These are phyloP conservation scores for Lucilia cuprina DNA, from an alignment of 1,140 invertebrate genomes.

Conservation along the genomic window DNA sequence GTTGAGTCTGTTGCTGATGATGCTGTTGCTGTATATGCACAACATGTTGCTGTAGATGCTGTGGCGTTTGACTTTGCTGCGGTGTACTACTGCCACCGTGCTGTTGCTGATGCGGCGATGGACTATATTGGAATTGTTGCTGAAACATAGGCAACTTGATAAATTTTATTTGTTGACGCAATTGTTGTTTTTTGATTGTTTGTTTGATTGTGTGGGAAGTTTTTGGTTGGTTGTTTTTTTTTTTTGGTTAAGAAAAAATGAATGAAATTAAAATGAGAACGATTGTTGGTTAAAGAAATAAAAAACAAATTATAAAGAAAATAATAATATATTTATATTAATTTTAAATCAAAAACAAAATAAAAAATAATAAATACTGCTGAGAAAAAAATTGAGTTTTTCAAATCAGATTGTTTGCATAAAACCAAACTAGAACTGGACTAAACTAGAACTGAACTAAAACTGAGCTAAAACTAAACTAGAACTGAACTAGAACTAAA, in stretches of 20 bases:
- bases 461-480: too few species aligned
- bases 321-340: background rate
- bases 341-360: too few species aligned
- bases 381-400: too few species aligned
- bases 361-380: too few species aligned
- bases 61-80: constrained; percentile 55
- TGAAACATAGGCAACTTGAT: constrained; percentile 62
- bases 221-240: background rate
- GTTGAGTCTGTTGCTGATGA: constrained; percentile 41
- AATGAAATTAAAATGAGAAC: constrained; percentile 15
- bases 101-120: constrained; percentile 59
- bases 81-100: constrained; percentile 55
- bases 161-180: constrained; percentile 41
- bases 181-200: constrained; percentile 18
- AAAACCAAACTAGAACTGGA: too few species aligned
- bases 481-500: too few species aligned
- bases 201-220: constrained; percentile 19
- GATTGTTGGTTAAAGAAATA: constrained; percentile 14
- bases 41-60: constrained; percentile 61
- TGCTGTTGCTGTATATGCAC: constrained; percentile 59
- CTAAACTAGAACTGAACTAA: too few species aligned
- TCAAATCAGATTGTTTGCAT: too few species aligned
- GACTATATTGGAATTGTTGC: constrained; percentile 62
- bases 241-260: constrained; percentile 10
- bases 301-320: background rate